Conservation (phyloP, 2,888 invertebrate species). For the Cerceris rybyensis region DNA sequence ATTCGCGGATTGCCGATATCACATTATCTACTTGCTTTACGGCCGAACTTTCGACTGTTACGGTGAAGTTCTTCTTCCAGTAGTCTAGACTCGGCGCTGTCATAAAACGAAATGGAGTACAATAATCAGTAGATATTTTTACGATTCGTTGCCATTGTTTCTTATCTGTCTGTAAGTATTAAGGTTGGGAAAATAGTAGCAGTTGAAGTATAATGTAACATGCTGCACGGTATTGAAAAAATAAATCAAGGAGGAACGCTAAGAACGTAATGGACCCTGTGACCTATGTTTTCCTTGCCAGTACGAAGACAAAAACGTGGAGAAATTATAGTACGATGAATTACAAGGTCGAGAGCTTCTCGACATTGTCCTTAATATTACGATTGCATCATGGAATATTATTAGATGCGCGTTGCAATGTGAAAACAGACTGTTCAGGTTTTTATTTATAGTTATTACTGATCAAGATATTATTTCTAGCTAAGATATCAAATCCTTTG, state of each 20-base stretch:
- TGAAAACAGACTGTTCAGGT: slow-evolving; percentile 11
- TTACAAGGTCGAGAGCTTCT: background rate
- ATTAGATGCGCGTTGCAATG: slow-evolving; percentile 47
- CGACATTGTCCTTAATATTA: background rate
- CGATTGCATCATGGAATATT: slow-evolving; percentile 29
- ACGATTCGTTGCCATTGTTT: background rate
- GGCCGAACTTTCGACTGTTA: background rate
- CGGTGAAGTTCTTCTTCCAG: background rate
- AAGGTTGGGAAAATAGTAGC: background rate
- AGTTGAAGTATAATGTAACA: no score
- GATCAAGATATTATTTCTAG: slow-evolving; percentile 52
- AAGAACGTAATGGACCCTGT: background rate
- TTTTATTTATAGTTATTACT: slow-evolving; percentile 57
- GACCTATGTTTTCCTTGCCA: background rate
- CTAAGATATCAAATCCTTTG: slow-evolving; percentile 42
- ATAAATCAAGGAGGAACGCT: background rate
- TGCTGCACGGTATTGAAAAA: no score
- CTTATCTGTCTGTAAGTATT: background rate
- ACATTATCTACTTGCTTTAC: background rate
- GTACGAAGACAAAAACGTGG: background rate
- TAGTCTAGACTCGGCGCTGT: background rate
- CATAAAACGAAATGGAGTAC: background rate
- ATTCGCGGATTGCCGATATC: slow-evolving; percentile 9
- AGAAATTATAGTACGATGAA: background rate
- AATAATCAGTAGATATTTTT: background rate